phyloP scores from a whole-genome alignment of 2,113 vertebrate genomes.

The Psilopogon haemacephalus region DNA sequence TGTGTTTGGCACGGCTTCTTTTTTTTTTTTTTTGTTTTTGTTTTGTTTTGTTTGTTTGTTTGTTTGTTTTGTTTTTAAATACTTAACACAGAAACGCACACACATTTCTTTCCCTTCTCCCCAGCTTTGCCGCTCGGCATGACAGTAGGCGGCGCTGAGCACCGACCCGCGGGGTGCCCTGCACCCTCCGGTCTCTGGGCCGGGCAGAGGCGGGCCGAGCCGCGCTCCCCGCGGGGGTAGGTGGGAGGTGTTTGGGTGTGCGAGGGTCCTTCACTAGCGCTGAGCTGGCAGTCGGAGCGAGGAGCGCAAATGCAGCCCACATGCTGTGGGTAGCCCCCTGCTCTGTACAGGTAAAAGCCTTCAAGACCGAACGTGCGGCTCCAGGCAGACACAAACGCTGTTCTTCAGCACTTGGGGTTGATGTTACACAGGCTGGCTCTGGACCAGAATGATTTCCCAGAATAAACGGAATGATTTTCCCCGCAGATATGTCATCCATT shows the following conservation, averaged over 20 bases:
- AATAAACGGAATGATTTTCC: fast-evolving
- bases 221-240: neutral
- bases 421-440: fast-evolving
- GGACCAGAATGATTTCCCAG: too few species aligned
- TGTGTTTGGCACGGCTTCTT: neutral
- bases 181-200: too few species aligned
- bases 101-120: too few species aligned
- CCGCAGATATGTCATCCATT: conserved; percentile 80
- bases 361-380: fast-evolving
- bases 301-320: fast-evolving
- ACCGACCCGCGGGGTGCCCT: too few species aligned
- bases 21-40: neutral
- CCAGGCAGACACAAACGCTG: fast-evolving
- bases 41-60: neutral
- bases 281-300: too few species aligned
- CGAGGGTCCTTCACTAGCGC: fast-evolving
- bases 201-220: neutral
- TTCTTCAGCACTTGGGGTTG: neutral
- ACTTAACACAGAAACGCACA: too few species aligned
- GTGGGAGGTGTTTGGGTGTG: neutral
- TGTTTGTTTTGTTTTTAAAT: neutral
- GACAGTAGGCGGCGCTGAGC: too few species aligned
- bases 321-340: neutral
- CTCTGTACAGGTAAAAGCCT: neutral
- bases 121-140: neutral